These are phyloP conservation scores for Hapalemur alaotrensis DNA, from an alignment of 2,797 vertebrate species.

Conservation along the genomic window DNA sequence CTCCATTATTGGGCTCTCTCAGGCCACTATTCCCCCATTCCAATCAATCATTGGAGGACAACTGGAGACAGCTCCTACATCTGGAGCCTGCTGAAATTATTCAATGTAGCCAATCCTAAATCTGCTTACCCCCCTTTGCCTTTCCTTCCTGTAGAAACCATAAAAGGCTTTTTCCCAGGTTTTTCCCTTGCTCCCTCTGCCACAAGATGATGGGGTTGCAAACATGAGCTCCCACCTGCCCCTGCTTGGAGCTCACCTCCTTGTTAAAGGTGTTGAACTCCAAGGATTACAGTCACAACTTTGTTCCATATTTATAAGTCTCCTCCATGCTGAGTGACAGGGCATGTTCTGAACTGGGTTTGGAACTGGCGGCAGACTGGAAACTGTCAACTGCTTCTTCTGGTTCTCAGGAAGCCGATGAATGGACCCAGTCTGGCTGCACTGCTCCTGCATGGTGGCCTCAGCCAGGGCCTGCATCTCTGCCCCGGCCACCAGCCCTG, in stretches of 20 bases:
- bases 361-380: background rate
- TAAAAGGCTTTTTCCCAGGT: background rate
- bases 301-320: background rate
- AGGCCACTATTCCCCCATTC: too few species aligned
- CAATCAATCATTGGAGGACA: too few species aligned
- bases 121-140: too few species aligned
- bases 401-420: background rate
- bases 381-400: background rate
- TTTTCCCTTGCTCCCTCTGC: too few species aligned
- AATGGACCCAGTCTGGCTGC: background rate
- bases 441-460: background rate
- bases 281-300: background rate
- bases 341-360: background rate
- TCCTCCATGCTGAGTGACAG: background rate
- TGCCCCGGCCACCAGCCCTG: accelerated
- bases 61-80: background rate
- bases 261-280: background rate
- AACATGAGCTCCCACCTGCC: too few species aligned
- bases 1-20: background rate
- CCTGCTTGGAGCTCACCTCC: background rate
- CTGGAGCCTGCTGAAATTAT: too few species aligned
- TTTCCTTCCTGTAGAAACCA: background rate
- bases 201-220: background rate
- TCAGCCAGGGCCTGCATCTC: background rate
- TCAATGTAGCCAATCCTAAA: too few species aligned